These are phyloP conservation scores for Holacanthella duospinosa DNA, from an alignment of 2,888 invertebrate species.

Conservation along the genomic window DNA sequence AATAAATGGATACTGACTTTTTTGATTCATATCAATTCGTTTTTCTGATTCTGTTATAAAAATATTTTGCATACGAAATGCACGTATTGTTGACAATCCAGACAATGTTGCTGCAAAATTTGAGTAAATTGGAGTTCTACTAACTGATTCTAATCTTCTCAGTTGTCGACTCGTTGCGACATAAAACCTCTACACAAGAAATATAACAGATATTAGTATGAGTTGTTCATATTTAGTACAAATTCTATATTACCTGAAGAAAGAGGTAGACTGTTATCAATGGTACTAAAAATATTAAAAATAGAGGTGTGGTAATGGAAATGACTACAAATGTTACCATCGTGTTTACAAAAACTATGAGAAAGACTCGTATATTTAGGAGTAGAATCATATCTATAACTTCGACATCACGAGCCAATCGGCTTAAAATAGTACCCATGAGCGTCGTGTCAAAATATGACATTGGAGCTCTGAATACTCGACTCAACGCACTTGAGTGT, in stretches of 20 bases:
- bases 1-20: slow-evolving; percentile 29
- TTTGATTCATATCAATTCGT: slow-evolving; percentile 44
- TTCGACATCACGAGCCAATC: slow-evolving; percentile 42
- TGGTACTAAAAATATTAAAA: slow-evolving; percentile 66
- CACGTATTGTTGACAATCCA: slow-evolving; percentile 42
- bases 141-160: slow-evolving; percentile 84
- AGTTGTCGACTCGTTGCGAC: slow-evolving; percentile 87
- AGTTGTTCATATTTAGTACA: neutral
- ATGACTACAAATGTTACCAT: slow-evolving; percentile 77
- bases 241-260: slow-evolving; percentile 46
- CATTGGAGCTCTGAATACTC: slow-evolving; percentile 52
- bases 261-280: slow-evolving; percentile 71
- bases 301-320: slow-evolving; percentile 71
- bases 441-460: slow-evolving; percentile 72
- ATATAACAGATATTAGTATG: neutral
- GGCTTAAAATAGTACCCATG: slow-evolving; percentile 64
- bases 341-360: slow-evolving; percentile 49
- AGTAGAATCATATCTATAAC: slow-evolving; percentile 32
- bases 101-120: slow-evolving; percentile 53
- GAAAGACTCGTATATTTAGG: slow-evolving; percentile 16
- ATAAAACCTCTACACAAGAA: slow-evolving; percentile 45
- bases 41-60: slow-evolving; percentile 44
- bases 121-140: slow-evolving; percentile 90
- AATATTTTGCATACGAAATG: slow-evolving; percentile 24
- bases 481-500: neutral